Evolutionary conservation across 2,797 vertebrate species (phyloP).

Genomic region (Amphiprion clarkii): DNA sequence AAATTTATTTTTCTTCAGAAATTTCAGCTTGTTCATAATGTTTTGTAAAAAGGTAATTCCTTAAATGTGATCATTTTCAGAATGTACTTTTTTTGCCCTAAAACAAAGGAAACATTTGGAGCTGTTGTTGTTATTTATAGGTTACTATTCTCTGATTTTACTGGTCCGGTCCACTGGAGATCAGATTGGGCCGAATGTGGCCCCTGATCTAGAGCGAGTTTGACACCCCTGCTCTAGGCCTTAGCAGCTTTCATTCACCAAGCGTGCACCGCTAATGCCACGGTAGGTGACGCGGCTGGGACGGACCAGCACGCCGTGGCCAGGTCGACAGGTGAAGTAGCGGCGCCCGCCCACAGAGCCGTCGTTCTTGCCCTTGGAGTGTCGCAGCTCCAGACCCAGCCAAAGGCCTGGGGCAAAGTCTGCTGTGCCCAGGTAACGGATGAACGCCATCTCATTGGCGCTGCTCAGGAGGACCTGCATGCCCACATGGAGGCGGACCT

Average conservation of each 20-base stretch:
- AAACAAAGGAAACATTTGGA: no score
- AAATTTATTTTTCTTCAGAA: no score
- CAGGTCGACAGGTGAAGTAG: constrained; percentile 92
- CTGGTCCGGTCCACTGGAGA: no score
- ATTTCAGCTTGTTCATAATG: no score
- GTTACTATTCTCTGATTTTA: no score
- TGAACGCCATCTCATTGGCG: constrained; percentile 93
- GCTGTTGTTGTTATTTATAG: no score
- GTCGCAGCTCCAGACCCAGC: constrained; percentile 95
- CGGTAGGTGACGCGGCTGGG: constrained; percentile 95
- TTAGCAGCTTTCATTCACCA: constrained; percentile 89
- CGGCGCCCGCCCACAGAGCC: constrained; percentile 91
- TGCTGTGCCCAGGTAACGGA: constrained; percentile 92
- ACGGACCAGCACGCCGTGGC: constrained; percentile 92
- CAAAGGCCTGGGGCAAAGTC: constrained; percentile 93
- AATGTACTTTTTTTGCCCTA: no score
- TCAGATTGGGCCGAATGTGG: no score
- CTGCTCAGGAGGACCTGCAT: constrained; percentile 95
- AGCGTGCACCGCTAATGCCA: constrained; percentile 92
- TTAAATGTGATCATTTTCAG: no score
- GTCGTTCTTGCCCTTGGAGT: constrained; percentile 92
- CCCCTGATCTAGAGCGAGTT: no score
- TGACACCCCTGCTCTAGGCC: constrained; percentile 1
- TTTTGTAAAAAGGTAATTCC: no score
- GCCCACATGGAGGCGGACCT: constrained; percentile 89